These are phyloP conservation scores for Platysteira castanea DNA, from an alignment of 2,113 vertebrate species.

Conservation along the genomic window DNA sequence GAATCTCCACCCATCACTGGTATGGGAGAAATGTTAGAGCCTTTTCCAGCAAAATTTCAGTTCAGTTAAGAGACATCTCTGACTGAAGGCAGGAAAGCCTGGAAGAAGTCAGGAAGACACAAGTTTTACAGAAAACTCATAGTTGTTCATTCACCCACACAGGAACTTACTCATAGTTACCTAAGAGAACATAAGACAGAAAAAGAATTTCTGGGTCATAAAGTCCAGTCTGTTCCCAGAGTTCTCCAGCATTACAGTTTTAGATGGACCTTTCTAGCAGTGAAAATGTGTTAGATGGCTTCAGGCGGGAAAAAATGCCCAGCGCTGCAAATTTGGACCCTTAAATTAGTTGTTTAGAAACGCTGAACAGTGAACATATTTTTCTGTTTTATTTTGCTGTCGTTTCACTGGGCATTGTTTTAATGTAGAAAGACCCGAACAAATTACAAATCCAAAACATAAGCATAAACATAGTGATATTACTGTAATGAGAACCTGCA, in stretches of 20 bases:
- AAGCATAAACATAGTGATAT: neutral
- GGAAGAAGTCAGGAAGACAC: neutral
- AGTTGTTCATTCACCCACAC: neutral
- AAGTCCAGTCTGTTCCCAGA: neutral
- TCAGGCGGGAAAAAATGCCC: neutral
- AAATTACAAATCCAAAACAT: neutral
- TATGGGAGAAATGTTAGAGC: neutral
- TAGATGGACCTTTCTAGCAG: neutral
- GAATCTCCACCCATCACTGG: neutral
- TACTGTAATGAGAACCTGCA: neutral
- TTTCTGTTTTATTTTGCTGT: neutral
- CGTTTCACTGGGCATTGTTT: neutral
- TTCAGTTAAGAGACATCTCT: neutral
- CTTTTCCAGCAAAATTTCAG: neutral
- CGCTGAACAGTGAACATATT: neutral
- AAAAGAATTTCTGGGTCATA: neutral
- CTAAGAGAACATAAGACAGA: neutral
- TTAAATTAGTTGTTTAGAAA: neutral
- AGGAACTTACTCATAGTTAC: neutral
- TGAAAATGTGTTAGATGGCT: neutral
- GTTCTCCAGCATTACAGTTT: neutral
- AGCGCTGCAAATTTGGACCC: neutral
- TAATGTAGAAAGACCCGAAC: neutral
- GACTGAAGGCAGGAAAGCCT: neutral
- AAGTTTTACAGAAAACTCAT: neutral